phyloP scores from a whole-genome alignment of 2,888 invertebrate species.

The Noctua comes region DNA sequence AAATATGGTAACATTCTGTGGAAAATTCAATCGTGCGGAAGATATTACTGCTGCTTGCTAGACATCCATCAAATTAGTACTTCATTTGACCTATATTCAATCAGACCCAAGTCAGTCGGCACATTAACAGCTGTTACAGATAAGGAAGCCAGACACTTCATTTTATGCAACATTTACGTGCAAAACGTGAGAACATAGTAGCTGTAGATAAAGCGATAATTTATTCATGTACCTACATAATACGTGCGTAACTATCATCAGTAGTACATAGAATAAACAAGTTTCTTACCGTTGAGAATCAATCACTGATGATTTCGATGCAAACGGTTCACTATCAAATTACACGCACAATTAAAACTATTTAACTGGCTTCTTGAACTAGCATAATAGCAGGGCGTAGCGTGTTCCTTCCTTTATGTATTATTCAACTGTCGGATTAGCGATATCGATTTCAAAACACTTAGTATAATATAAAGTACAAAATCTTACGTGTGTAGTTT shows the following conservation, averaged over 20 bases:
- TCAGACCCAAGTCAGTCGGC: neutral
- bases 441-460: constrained; percentile 73
- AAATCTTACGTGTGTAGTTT: constrained; percentile 39
- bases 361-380: constrained; percentile 67
- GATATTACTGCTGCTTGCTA: neutral
- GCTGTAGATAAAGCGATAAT: constrained; percentile 31
- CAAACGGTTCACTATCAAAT: constrained; percentile 65
- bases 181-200: constrained; percentile 50
- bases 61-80: neutral
- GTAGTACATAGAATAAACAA: constrained; percentile 35
- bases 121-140: constrained; percentile 32
- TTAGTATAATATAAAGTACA: constrained; percentile 40
- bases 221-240: constrained; percentile 43
- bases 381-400: constrained; percentile 69
- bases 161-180: constrained; percentile 43
- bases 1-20: too few relatives aligned
- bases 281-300: constrained; percentile 58
- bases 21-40: neutral
- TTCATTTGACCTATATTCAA: constrained; percentile 31
- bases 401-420: constrained; percentile 74
- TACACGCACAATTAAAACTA: constrained; percentile 70
- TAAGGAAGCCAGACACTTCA: constrained; percentile 35
- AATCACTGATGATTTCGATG: constrained; percentile 45
- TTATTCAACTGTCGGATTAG: constrained; percentile 71
- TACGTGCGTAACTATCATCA: constrained; percentile 16